Conservation (phyloP, 1,140 invertebrate species). For the Doryteuthis pealeii region DNA sequence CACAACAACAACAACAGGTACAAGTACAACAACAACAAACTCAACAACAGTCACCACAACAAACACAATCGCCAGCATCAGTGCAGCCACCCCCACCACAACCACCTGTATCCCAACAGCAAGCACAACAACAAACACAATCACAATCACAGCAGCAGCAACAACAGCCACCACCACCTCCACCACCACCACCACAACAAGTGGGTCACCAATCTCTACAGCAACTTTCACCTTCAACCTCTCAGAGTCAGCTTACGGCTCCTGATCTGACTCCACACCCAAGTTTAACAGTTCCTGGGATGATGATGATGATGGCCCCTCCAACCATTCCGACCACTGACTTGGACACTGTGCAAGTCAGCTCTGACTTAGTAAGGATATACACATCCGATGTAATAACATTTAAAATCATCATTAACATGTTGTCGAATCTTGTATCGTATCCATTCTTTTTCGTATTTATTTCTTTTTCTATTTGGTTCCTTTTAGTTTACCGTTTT, state of each 20-base stretch:
- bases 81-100: background rate
- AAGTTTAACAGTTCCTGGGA: background rate
- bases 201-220: background rate
- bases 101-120: background rate
- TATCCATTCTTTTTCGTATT: no score
- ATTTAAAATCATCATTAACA: no score
- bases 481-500: no score
- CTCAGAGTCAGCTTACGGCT: background rate
- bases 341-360: slow-evolving; percentile 6
- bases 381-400: background rate
- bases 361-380: background rate
- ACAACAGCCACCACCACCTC: no score
- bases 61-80: no score
- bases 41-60: background rate
- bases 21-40: background rate
- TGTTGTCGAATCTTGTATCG: no score
- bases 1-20: background rate
- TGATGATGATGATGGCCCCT: slow-evolving; percentile 12
- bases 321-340: slow-evolving; percentile 1
- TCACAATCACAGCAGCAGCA: background rate
- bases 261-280: background rate
- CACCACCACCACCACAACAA: background rate
- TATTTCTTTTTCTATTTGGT: no score
- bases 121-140: background rate
- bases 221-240: background rate